These are phyloP conservation scores for Tenthredo livida DNA, from an alignment of 2,888 invertebrate species.

Conservation along the genomic window DNA sequence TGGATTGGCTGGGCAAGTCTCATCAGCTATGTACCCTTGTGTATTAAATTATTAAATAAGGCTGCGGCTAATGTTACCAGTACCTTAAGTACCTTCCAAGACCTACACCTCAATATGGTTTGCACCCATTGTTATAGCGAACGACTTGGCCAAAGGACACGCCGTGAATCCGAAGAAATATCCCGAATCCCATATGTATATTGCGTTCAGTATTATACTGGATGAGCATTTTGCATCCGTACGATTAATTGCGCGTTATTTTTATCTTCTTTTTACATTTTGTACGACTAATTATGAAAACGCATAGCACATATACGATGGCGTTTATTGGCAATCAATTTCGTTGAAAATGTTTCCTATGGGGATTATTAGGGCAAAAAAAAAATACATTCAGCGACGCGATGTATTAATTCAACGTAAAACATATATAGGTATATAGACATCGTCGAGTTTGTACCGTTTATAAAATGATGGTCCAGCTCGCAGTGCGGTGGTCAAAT, in stretches of 20 bases:
- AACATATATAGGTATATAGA: not conserved
- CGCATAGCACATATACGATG: not conserved
- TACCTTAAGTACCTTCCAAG: not conserved
- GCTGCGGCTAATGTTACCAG: constrained; percentile 5
- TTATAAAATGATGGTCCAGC: constrained; percentile 13
- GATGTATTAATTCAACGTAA: not conserved
- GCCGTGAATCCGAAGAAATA: not conserved
- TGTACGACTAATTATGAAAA: not conserved
- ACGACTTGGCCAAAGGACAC: not conserved
- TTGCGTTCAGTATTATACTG: not conserved
- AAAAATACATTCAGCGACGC: not conserved
- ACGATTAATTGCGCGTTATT: not conserved
- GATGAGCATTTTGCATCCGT: not conserved
- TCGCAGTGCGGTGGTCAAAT: not conserved
- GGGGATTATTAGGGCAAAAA: not conserved
- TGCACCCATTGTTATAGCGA: not conserved
- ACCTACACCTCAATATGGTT: not conserved
- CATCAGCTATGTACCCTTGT: constrained; percentile 29
- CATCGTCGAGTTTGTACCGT: not conserved
- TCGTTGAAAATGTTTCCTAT: not conserved
- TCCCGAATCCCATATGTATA: too few species aligned
- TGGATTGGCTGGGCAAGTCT: not conserved
- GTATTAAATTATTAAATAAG: constrained; percentile 35
- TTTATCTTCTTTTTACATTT: not conserved
- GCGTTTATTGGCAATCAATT: not conserved